A percentile compares a stretch with the other conserved stretches of the same genome.
phyloP scores from a whole-genome alignment of 2,797 vertebrate genomes.

The Chloroceryle amazona region DNA sequence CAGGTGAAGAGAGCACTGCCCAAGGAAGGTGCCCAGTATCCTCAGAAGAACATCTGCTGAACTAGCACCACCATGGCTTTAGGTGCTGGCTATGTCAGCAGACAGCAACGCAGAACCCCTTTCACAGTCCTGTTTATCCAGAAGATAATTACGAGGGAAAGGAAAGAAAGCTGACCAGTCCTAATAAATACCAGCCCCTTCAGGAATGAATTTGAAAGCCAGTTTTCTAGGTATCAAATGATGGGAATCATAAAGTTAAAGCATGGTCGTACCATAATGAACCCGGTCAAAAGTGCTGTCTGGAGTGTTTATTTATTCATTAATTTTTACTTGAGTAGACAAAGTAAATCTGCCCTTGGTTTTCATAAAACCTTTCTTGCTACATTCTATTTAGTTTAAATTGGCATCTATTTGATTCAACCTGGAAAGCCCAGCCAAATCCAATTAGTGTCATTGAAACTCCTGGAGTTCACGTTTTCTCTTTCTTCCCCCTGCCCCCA shows the following conservation, averaged over 20 bases:
- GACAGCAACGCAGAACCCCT: conserved; percentile 20
- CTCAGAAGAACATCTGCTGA: not conserved
- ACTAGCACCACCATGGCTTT: not conserved
- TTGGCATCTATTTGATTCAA: conserved; percentile 60
- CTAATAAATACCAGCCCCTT: conserved; percentile 47
- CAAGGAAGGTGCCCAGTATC: not conserved
- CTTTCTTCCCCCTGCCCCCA: too few relatives aligned
- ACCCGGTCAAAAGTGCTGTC: conserved; percentile 37
- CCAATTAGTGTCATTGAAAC: conserved; percentile 55
- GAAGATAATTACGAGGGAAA: conserved; percentile 33
- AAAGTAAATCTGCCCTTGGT: conserved; percentile 64
- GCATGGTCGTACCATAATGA: not conserved
- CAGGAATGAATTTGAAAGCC: conserved; percentile 29
- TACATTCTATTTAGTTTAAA: conserved; percentile 51
- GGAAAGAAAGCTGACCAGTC: conserved; percentile 9
- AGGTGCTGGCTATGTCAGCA: conserved; percentile 44
- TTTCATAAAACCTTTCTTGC: conserved; percentile 59
- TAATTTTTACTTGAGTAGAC: conserved; percentile 71
- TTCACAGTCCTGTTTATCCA: conserved; percentile 27
- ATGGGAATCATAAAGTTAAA: conserved; percentile 38
- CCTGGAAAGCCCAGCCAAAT: conserved; percentile 53
- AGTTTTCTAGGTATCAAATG: conserved; percentile 46
- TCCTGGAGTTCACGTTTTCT: not conserved
- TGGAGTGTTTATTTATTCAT: conserved; percentile 64
- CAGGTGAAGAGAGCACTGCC: not conserved